Base-by-base conservation (phyloP, 2,888 invertebrate species). In the Himalopsyche tibetana region DNA sequence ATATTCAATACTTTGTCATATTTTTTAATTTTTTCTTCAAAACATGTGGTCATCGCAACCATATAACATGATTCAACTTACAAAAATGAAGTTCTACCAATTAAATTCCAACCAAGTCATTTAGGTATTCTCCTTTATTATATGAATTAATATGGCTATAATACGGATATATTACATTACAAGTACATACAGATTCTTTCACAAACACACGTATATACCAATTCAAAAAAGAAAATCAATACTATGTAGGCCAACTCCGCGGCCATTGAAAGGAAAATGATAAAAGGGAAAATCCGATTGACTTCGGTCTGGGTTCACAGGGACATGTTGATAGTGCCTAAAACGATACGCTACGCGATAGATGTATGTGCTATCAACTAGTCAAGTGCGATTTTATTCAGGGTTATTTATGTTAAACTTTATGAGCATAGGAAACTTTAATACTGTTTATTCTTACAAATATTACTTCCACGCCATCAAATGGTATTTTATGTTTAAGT, bases 261-360 rank as follows among this genome's bases (percentile, higher is more conserved):
- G 74, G 69, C 74, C 74, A 74, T 74, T 36, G 74, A 84, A 86
- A 55, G 55, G 69, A 69, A 80, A 83, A 84, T 83, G 86, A 45
- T 80, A 82, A 74, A 84, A 83, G 80, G 83, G 86, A 84, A 84
- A 86, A 86, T 36, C 82, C 83, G 83, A 86, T 86, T 83, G 86
- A 81, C 83, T 86, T 84, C 56, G 74, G 74, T 80, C 69, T 51
- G 86, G 83, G 81, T 83, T 86, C 86, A 86, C 81, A 51, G 83
- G 84, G 84, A 63, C 84, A 82, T 69, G 55, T 36, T 80, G 86
- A 86, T 86, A 86, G 80, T 80, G 42, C 5, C 45, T 51, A 51
- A 80, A 74, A 36, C 74, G 74, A 74, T 28, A 74, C 74, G 36
- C 74, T 74, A 11, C 28, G 36, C 19, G 69, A 69, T 45, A 36